phyloP scores from a whole-genome alignment of 2,113 vertebrate species.

The Gulo gulo region DNA sequence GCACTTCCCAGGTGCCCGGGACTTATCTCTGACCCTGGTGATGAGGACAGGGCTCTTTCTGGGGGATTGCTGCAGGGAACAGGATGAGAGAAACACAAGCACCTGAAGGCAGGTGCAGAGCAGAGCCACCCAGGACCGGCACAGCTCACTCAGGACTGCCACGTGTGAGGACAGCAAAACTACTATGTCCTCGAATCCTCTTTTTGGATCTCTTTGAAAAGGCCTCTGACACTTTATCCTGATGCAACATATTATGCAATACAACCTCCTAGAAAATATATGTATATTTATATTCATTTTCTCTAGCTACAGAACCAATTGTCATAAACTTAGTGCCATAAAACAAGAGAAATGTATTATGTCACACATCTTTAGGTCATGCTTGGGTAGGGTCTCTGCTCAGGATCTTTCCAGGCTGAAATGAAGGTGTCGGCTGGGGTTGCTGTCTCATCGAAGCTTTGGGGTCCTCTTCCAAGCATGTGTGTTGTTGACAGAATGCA shows the following conservation, averaged over 20 bases:
- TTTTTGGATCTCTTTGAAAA: background rate
- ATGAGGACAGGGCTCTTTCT: background rate
- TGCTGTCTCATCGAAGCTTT: background rate
- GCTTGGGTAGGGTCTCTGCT: background rate
- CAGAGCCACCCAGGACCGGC: background rate
- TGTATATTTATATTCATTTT: background rate
- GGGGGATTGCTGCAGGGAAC: background rate
- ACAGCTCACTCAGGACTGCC: background rate
- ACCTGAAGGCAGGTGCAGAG: background rate
- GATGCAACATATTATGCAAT: background rate
- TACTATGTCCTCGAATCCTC: background rate
- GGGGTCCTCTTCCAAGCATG: background rate
- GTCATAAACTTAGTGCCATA: background rate
- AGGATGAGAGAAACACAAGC: background rate
- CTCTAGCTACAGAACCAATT: background rate
- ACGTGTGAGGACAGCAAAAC: background rate
- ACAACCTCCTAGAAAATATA: background rate
- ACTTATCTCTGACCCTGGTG: background rate
- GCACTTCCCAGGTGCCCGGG: background rate
- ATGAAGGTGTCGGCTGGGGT: background rate
- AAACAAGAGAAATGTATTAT: background rate
- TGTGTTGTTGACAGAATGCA: fast-evolving
- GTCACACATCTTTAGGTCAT: background rate
- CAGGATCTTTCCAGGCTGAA: background rate
- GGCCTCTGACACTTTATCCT: background rate